Percentiles rank a stretch among this genome's conserved stretches.
These are phyloP conservation scores for Phacellophora camtschatica DNA, from an alignment of 30 jellyfish, hydroid and myxozoan species.

Conservation along the genomic window DNA sequence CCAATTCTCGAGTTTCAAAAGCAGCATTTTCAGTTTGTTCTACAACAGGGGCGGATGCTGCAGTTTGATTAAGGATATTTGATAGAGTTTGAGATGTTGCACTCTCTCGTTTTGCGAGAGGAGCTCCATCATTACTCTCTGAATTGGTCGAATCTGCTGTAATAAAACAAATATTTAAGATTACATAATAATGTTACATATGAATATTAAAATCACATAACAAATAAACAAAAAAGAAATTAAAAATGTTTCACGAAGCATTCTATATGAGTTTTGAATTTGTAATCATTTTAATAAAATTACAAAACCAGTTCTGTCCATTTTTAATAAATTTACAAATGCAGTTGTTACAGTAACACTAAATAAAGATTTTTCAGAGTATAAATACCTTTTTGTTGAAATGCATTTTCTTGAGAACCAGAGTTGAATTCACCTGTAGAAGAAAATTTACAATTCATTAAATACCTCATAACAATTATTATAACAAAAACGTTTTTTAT, in stretches of 20 bases:
- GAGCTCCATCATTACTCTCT: background rate
- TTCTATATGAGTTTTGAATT: background rate
- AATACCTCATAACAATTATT: too few species aligned
- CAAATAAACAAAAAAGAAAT: too few species aligned
- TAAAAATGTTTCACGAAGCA: background rate
- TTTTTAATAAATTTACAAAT: too few species aligned
- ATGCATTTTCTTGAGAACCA: background rate
- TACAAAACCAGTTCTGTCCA: too few species aligned
- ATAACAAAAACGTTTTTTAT: background rate
- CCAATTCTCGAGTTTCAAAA: background rate
- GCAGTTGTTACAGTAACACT: too few species aligned
- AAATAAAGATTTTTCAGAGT: too few species aligned
- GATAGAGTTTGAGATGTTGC: conserved; percentile 12
- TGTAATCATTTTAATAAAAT: background rate
- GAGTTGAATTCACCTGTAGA: conserved; percentile 32
- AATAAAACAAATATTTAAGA: background rate
- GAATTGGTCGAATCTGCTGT: background rate
- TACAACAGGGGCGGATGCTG: background rate
- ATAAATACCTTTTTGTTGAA: background rate
- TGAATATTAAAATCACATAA: too few species aligned
- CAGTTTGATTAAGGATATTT: background rate
- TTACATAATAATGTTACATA: too few species aligned
- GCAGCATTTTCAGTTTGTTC: background rate
- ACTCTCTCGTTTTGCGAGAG: conserved; percentile 8
- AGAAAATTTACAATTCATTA: background rate